A percentile compares a stretch with the other conserved stretches of the same genome.
phyloP scores from a whole-genome alignment of 1,140 invertebrate genomes.

The Pinna nobilis region DNA sequence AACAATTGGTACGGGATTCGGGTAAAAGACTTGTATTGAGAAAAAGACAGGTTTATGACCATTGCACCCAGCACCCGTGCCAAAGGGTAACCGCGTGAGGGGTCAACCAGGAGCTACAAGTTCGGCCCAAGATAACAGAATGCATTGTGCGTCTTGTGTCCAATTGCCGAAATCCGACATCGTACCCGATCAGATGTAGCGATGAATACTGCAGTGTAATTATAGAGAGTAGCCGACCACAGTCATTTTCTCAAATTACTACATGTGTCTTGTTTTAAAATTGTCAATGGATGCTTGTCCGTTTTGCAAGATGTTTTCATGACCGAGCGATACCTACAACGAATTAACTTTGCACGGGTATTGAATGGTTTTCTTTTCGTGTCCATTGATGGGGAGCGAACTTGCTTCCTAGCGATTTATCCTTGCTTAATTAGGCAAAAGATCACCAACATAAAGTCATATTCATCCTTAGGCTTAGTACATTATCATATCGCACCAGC shows the following conservation, averaged over 20 bases:
- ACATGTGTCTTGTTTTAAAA: background rate
- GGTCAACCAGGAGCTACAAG: conserved; percentile 14
- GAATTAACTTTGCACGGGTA: conserved; percentile 29
- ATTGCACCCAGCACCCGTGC: conserved; percentile 12
- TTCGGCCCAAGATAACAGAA: conserved; percentile 2
- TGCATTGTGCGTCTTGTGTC: conserved; percentile 15
- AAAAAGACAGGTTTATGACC: conserved; percentile 43
- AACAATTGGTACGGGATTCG: conserved; percentile 22
- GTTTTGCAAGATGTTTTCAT: conserved; percentile 10
- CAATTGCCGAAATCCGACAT: no score
- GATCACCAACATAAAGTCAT: conserved; percentile 38
- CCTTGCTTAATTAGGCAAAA: conserved; percentile 46
- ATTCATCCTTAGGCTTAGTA: no score
- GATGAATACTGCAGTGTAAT: background rate
- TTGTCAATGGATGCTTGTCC: background rate
- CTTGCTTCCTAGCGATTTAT: conserved; percentile 30
- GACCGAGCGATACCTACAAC: conserved; percentile 25
- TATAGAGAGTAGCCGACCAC: conserved; percentile 28
- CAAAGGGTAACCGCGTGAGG: conserved; percentile 23
- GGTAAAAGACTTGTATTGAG: conserved; percentile 20
- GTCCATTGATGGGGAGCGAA: conserved; percentile 39
- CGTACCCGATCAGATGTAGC: no score
- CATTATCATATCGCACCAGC: conserved; percentile 17
- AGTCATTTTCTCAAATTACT: conserved; percentile 13
- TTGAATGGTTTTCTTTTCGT: conserved; percentile 37